phyloP scores from a whole-genome alignment of 1,140 invertebrate species.

The Drosophila busckii region DNA sequence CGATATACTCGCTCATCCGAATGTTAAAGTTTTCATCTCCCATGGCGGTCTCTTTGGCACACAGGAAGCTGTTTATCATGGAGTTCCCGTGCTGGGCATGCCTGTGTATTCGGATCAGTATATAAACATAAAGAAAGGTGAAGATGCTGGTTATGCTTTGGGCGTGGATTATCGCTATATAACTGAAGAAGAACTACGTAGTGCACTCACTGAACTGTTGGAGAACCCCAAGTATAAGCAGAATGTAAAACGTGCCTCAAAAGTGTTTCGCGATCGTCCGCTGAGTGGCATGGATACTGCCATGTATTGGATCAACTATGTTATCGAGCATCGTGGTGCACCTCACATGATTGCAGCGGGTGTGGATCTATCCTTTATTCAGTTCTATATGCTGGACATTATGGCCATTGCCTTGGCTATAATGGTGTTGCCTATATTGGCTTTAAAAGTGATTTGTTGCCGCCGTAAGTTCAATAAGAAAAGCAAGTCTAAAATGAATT shows the following conservation, averaged over 20 bases:
- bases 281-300: conserved; percentile 80
- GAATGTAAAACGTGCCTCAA: conserved; percentile 77
- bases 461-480: too few relatives aligned
- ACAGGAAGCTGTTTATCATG: conserved; percentile 82
- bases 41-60: conserved; percentile 83
- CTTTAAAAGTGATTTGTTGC: too few relatives aligned
- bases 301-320: conserved; percentile 83
- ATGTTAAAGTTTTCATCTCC: conserved; percentile 81
- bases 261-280: conserved; percentile 81
- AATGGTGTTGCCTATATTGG: too few relatives aligned
- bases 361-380: conserved; percentile 81
- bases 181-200: too few relatives aligned
- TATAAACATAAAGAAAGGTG: conserved; percentile 54
- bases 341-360: conserved; percentile 81
- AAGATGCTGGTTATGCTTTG: conserved; percentile 48
- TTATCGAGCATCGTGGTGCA: conserved; percentile 82
- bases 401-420: conserved; percentile 24
- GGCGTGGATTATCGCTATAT: conserved; percentile 41
- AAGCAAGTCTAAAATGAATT: too few relatives aligned
- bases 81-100: conserved; percentile 82
- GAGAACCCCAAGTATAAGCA: conserved; percentile 78
- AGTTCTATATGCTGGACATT: conserved; percentile 83
- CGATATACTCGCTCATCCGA: conserved; percentile 82
- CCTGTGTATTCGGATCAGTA: conserved; percentile 82
- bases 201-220: too few relatives aligned